Conservation (phyloP, 2,113 vertebrate species). For the Chionis minor region DNA sequence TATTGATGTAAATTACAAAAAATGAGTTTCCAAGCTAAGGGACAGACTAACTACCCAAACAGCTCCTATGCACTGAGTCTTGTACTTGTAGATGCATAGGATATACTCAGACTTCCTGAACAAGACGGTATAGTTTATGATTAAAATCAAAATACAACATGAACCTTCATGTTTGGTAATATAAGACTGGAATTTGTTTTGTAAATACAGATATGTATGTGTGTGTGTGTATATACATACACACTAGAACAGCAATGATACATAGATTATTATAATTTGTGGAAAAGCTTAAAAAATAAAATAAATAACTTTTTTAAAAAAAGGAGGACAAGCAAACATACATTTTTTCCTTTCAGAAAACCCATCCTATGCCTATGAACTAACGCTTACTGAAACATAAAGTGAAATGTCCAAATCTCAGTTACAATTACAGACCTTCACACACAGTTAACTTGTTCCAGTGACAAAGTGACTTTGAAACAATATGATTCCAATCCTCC, state of each 20-base stretch:
- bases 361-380: neutral
- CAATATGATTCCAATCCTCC: neutral
- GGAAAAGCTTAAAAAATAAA: neutral
- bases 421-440: neutral
- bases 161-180: neutral
- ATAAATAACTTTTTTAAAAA: neutral
- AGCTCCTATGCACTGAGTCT: neutral
- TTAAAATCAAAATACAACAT: neutral
- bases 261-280: neutral
- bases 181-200: neutral
- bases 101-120: neutral
- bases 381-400: neutral
- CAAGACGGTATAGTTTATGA: neutral
- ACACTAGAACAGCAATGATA: neutral
- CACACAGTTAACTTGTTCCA: neutral
- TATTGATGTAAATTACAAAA: neutral
- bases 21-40: neutral
- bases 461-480: neutral
- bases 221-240: accelerated
- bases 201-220: neutral
- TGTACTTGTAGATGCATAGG: neutral
- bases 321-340: neutral
- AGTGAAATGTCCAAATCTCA: neutral
- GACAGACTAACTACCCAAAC: neutral
- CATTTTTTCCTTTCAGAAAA: neutral